phyloP scores from a whole-genome alignment of 2,797 vertebrate genomes.

The Oceanodroma leucorhoa region DNA sequence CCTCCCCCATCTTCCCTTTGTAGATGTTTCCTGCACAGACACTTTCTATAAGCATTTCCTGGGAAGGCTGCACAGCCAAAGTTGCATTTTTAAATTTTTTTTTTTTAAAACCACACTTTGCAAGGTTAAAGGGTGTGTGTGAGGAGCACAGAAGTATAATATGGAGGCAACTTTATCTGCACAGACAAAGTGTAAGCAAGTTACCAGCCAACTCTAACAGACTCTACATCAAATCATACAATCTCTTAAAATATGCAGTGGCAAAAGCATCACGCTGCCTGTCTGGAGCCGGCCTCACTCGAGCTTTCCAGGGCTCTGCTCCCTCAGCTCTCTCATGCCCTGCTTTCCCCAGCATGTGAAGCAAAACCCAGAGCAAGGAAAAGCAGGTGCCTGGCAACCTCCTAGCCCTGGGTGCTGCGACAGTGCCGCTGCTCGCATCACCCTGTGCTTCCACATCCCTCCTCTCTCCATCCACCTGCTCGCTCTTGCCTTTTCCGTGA shows the following conservation, averaged over 20 bases:
- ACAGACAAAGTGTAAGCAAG: neutral
- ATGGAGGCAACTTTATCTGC: neutral
- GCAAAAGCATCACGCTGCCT: neutral
- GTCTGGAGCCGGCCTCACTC: neutral
- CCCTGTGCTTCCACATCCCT: neutral
- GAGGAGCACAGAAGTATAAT: neutral
- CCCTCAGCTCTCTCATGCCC: neutral
- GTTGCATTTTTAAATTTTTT: neutral
- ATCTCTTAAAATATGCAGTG: neutral
- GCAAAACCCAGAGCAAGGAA: neutral
- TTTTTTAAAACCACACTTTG: neutral
- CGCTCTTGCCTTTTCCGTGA: neutral
- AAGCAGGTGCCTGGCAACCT: neutral
- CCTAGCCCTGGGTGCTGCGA: neutral
- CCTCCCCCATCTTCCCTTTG: neutral
- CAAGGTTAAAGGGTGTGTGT: neutral
- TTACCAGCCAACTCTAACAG: constrained; percentile 14
- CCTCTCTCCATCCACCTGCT: neutral
- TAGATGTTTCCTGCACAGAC: constrained; percentile 15
- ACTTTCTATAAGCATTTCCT: neutral
- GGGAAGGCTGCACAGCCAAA: neutral
- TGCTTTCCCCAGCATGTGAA: neutral
- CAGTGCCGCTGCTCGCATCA: neutral
- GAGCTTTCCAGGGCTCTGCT: neutral
- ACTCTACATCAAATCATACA: neutral